Evolutionary conservation across 2,113 vertebrate species (phyloP).

Genomic region (Anoura caudifer): DNA sequence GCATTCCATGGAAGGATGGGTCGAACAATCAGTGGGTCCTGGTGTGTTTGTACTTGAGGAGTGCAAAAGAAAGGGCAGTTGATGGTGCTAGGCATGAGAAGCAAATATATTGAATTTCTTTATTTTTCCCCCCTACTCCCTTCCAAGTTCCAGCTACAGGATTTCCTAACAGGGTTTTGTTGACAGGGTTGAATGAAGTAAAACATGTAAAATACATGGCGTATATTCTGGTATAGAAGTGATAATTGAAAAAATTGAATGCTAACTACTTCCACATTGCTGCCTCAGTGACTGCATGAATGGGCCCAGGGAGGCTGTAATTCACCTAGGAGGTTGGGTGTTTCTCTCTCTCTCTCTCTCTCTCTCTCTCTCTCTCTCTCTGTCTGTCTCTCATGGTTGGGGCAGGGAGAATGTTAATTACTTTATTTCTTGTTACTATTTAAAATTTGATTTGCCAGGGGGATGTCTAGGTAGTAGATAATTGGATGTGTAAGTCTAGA

Average conservation of each 20-base stretch:
- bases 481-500: background rate
- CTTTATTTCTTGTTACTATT: slow-evolving; percentile 1
- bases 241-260: background rate
- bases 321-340: background rate
- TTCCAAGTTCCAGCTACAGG: background rate
- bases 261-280: background rate
- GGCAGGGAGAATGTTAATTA: background rate
- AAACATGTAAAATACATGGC: background rate
- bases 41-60: background rate
- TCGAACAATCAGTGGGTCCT: background rate
- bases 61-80: background rate
- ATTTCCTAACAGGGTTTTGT: background rate
- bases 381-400: background rate
- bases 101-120: background rate
- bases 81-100: background rate
- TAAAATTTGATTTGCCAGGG: background rate
- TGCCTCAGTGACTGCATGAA: background rate
- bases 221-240: background rate
- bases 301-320: background rate
- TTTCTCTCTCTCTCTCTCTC: background rate
- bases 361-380: background rate
- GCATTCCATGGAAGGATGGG: background rate
- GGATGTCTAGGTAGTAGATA: background rate
- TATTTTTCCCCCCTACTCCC: background rate
- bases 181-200: background rate